Evolutionary conservation across 2,113 vertebrate genomes (phyloP).

Genomic region (Craseonycteris thonglongyai): DNA sequence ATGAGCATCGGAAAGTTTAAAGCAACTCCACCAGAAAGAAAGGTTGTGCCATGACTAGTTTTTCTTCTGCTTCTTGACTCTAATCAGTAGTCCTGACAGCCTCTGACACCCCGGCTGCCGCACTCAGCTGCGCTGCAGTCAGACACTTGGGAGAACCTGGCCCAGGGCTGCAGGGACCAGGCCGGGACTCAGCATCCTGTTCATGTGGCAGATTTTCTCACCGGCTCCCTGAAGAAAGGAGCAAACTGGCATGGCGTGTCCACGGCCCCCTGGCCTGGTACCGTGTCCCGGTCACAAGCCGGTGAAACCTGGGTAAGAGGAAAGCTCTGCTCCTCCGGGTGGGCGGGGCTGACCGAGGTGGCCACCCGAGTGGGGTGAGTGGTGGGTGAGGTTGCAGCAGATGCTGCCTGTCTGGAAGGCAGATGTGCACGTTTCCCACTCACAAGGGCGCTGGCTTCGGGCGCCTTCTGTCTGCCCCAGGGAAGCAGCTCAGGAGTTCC

Average conservation of each 20-base stretch:
- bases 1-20: background rate
- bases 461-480: background rate
- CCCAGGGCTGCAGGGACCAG: background rate
- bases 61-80: constrained; percentile 4
- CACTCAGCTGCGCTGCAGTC: background rate
- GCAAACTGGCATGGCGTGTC: background rate
- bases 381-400: background rate
- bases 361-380: background rate
- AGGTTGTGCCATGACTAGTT: background rate
- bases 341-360: background rate
- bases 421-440: background rate
- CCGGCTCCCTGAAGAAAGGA: background rate
- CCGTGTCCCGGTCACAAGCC: background rate
- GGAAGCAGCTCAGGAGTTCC: background rate
- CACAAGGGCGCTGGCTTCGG: background rate
- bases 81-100: background rate
- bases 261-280: background rate
- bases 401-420: background rate
- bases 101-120: background rate
- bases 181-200: background rate
- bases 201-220: background rate
- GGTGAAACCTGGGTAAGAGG: background rate
- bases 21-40: constrained; percentile 25
- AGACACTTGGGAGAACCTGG: background rate
- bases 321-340: background rate